A percentile compares a stretch with the other conserved stretches of the same genome.
Conservation (phyloP, 2,113 vertebrate genomes). For the Falco punctatus region DNA sequence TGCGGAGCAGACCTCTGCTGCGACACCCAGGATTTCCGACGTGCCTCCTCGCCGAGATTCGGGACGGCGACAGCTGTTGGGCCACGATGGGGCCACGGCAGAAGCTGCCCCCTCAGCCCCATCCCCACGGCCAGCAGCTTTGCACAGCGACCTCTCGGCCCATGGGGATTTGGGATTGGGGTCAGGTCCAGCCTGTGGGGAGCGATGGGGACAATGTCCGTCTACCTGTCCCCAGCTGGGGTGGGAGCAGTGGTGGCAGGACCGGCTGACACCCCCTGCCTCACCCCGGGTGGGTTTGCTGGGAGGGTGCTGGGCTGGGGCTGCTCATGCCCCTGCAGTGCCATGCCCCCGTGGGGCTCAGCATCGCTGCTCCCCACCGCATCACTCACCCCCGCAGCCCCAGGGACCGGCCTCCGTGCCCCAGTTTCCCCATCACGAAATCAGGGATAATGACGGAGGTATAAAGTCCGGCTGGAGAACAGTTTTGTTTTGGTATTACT, state of each 20-base stretch:
- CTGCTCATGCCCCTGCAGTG: not conserved
- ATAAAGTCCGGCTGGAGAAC: not conserved
- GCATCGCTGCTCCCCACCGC: no score
- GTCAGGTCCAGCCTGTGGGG: not conserved
- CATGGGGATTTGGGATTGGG: not conserved
- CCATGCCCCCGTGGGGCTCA: accelerated
- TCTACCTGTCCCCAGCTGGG: accelerated
- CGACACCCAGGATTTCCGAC: constrained; percentile 60
- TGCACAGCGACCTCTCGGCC: not conserved
- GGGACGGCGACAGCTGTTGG: constrained; percentile 57
- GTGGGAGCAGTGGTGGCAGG: not conserved
- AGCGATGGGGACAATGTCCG: accelerated
- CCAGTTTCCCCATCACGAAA: not conserved
- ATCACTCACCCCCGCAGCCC: accelerated
- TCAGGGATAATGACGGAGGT: not conserved
- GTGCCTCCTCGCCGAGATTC: not conserved
- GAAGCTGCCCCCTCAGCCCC: not conserved
- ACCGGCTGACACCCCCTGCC: not conserved
- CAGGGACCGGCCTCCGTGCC: accelerated
- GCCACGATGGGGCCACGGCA: not conserved
- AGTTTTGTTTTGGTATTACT: not conserved
- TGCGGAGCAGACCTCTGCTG: constrained; percentile 56
- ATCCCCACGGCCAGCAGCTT: accelerated
- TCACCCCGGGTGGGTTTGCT: not conserved
- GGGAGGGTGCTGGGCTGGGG: not conserved